Evolutionary conservation across 2,113 vertebrate genomes (phyloP), one percentile per base, ranked within the genome.

Genomic region (Nesogale talazaci): DNA sequence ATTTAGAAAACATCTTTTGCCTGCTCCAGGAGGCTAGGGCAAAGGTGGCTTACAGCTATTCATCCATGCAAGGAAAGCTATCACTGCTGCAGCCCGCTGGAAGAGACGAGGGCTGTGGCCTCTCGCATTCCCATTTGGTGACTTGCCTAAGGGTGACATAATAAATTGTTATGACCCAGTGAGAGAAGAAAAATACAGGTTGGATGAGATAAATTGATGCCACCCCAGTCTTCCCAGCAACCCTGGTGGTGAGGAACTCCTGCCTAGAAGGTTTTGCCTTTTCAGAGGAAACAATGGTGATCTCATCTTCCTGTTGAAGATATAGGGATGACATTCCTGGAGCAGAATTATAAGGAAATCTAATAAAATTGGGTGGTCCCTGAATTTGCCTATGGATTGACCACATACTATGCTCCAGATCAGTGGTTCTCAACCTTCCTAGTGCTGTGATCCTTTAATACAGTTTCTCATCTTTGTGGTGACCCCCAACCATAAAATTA

Each of bases 1-100:
- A 91, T 96, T 97, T 95, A 72, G 86, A 83, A 95, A 95, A 82
- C 29, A 36, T 95, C 94, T 96, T 89, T 94, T 83, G 56, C 92
- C 95, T 96, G 95, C 93, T 93, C 95, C 88, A 93, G 95, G 65
- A 23, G 36, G 65, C 91, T 12, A 78, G 94, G 79, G 67, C 29
- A 93, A 95, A 9, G 82, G 92, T 92, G 95, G 61, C 92, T 94
- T 16, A 0, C 31, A 91, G 65, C 74, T 95, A 83, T 94, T 36
- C 83, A 61, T 7, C 31, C 19, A 19, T 90, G 92, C 81, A 91
- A 59, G 88, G 77, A 96, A 94, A 97, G 75, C 67, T 29, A 36
- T 96, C 96, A 80, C 78, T 20, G 20, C 78, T 3, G 4, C 29
- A 3, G 42, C 88, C 87, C 0, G 1, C 78, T 91, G 76, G 16